These are phyloP conservation scores for Rhodeus uyekii DNA, from an alignment of 2,797 vertebrate genomes.

Conservation along the genomic window DNA sequence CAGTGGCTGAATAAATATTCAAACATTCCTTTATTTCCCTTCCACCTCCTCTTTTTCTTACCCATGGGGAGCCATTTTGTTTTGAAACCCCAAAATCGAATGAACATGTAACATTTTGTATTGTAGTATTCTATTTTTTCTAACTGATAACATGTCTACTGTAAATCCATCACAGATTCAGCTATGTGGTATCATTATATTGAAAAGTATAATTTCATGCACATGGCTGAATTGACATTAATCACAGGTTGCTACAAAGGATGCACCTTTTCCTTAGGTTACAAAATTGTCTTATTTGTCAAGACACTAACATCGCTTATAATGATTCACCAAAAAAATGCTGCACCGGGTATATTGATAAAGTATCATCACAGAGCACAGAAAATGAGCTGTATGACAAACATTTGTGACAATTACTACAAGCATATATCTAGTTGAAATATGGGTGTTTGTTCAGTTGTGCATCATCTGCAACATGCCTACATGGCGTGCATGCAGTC, in stretches of 20 bases:
- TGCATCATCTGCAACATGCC: neutral
- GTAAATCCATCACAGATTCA: neutral
- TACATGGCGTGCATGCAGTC: neutral
- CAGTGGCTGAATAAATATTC: slow-evolving; percentile 62
- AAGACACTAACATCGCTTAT: neutral
- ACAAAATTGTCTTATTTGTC: neutral
- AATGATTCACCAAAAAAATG: neutral
- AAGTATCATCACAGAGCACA: neutral
- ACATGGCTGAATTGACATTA: neutral
- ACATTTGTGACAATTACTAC: neutral
- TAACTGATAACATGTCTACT: neutral
- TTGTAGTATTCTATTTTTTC: neutral
- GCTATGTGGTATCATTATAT: neutral
- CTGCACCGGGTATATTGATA: neutral
- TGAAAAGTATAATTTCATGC: neutral
- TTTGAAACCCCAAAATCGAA: slow-evolving; percentile 21
- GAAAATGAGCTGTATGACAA: neutral
- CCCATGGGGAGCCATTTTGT: slow-evolving; percentile 7
- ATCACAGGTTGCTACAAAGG: neutral
- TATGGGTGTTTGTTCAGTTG: neutral
- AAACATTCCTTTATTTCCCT: slow-evolving; percentile 55
- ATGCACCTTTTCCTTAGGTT: neutral
- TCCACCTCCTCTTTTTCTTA: slow-evolving; percentile 52
- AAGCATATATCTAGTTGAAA: neutral
- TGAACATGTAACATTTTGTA: neutral